Conservation (phyloP, 2,888 invertebrate species). For the Zaprionus obscuricornis region DNA sequence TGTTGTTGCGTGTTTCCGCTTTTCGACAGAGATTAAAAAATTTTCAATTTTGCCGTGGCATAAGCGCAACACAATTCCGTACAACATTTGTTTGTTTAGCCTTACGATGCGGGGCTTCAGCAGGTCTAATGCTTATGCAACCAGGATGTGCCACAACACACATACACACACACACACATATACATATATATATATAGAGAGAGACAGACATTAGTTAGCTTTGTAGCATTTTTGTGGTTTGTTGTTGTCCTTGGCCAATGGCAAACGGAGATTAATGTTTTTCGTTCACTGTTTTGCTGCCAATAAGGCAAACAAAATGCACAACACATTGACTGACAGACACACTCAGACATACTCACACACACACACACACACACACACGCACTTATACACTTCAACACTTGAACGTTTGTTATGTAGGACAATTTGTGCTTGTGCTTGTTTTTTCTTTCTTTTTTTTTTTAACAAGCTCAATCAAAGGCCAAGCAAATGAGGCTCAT, state of each 20-base stretch:
- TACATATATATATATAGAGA: no score
- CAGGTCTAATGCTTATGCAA: conserved; percentile 35
- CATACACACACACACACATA: conserved; percentile 10
- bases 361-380: not conserved
- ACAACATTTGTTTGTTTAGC: conserved; percentile 51
- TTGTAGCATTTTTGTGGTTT: conserved; percentile 44
- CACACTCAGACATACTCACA: not conserved
- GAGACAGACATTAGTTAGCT: conserved; percentile 31
- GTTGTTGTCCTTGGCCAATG: conserved; percentile 65
- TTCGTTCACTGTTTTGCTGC: conserved; percentile 57
- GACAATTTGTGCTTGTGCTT: conserved; percentile 13
- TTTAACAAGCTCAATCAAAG: conserved; percentile 55
- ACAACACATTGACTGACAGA: conserved; percentile 16
- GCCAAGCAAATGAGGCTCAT: conserved; percentile 53
- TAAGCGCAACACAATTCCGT: conserved; percentile 39
- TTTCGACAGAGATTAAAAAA: conserved; percentile 70
- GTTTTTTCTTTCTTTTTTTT: no score
- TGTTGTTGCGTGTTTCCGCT: conserved; percentile 68
- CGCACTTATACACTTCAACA: no score
- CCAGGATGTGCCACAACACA: conserved; percentile 24
- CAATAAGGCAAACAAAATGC: conserved; percentile 57
- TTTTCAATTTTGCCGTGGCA: conserved; percentile 62
- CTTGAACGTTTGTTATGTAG: no score
- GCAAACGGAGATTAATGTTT: conserved; percentile 82
- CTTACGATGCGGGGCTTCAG: not conserved